phyloP scores from a whole-genome alignment of 2,797 vertebrate genomes.

The Rhadinocentrus ornatus region DNA sequence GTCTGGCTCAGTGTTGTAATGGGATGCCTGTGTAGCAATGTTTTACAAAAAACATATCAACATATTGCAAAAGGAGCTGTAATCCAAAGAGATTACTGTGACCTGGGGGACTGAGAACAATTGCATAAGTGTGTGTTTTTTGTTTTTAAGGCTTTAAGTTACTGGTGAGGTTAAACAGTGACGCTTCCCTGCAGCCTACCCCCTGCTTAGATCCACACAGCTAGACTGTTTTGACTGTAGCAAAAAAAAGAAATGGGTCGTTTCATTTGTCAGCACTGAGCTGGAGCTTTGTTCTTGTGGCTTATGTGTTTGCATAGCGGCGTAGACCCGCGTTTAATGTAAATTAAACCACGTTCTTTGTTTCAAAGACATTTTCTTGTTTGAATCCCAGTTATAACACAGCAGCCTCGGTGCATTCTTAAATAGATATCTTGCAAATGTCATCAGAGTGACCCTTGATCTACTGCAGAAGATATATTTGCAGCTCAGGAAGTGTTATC shows the following conservation, averaged over 20 bases:
- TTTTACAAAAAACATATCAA: background rate
- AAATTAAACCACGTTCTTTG: conserved; percentile 24
- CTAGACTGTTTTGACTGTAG: conserved; percentile 57
- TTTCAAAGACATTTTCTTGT: conserved; percentile 31
- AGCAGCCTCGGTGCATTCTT: conserved; percentile 32
- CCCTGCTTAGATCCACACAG: conserved; percentile 27
- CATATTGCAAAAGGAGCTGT: background rate
- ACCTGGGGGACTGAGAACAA: background rate
- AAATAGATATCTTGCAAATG: conserved; percentile 12
- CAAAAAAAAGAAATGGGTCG: conserved; percentile 44
- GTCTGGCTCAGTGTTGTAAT: background rate
- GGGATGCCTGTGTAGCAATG: background rate
- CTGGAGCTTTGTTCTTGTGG: conserved; percentile 38
- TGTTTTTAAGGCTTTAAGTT: conserved; percentile 27
- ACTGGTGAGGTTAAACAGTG: conserved; percentile 24
- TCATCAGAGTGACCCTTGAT: conserved; percentile 34
- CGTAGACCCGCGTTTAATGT: conserved; percentile 13
- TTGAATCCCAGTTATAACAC: conserved; percentile 37
- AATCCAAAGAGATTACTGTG: background rate
- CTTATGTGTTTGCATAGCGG: conserved; percentile 31
- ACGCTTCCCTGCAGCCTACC: conserved; percentile 47
- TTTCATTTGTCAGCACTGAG: conserved; percentile 41
- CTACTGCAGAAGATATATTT: conserved; percentile 25
- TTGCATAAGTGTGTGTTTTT: background rate
- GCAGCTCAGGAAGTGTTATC: conserved; percentile 31